Evolutionary conservation across 2,797 vertebrate genomes (phyloP), one percentile per base, ranked within the genome.

Genomic region (Gambelia wislizenii): DNA sequence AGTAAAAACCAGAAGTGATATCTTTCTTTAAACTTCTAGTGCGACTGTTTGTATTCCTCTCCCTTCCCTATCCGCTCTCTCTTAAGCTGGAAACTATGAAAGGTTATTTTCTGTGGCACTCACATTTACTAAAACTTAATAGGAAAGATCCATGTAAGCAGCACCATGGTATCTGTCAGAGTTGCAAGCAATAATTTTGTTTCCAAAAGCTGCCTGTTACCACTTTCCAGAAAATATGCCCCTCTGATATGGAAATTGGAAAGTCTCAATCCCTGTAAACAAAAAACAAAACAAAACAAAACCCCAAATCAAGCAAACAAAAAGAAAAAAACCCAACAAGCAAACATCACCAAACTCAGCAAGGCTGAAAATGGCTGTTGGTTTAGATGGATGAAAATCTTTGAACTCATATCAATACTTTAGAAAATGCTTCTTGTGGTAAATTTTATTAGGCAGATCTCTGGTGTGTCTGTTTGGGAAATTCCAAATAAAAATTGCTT

Each of bases 91-190:
- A 86, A n/a, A 86, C 87, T 96, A 96, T 93, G 95, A 97, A 96
- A 95, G 89, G 92, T 95, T 97, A 96, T 96, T 97, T 97, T 95
- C 94, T 95, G 89, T 91, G 93, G 91, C 89, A 94, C 86, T 91
- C 95, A 91, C 82, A 92, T 94, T 95, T 83, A 75, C 94, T 95
- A 92, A 97, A 96, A 86, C 91, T 95, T 96, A 97, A 96, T 96
- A 94, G 91, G 91, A 96, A 97, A 97, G 97, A 95, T 93, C 95
- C 93, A 95, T 96, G 90, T 93, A 95, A 96, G 95, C 22, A 1
- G 94, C 83, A 75, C 95, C 91, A 91, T 94, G 91, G 91, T 95
- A 96, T 96, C 95, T 96, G 90, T 96, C 96, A 94, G 87, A 92
- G 92, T 85, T 88, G 39, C 89, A 97, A 92, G 93, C 92, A 96